Evolutionary conservation across 1,140 invertebrate species (phyloP), one percentile per base, ranked within the genome.

Genomic region (Drosophila pseudoobscura): DNA sequence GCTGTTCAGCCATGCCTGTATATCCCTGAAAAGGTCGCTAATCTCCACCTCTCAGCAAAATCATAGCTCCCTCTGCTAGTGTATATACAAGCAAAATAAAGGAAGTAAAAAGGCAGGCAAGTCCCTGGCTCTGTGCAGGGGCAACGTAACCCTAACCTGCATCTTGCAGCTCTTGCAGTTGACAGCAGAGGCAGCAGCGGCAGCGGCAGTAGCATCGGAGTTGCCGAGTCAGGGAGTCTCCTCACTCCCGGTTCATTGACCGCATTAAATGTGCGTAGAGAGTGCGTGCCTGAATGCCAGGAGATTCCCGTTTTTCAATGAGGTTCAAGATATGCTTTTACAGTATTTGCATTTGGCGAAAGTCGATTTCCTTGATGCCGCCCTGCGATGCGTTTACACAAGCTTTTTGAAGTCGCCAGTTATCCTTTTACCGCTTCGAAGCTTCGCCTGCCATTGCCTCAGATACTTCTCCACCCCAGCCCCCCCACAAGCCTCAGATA

Each of bases 221-320:
- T 50, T 57, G 52, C 60, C 39, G 56, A 69, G 63, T 41, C 43
- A 35, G 44, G 68, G 39, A 43, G 50, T 69, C 43, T 29, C 49
- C 51, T 73, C 55, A 62, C 59, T 71, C 66, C 41, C 80, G 71
- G 80, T 84, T 84, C 80, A 84, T 84, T 84, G 80, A 84, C 80
- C 80, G 80, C 71, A 84, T 84, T 84, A 84, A 80, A 76, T 59
- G 78, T 78, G 69, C 51, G 22, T 71, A 52, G 20, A 66, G 59
- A 60, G 55, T 69, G 57, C 75, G 58, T 77, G 35, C 11, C 11
- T 39, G 35, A 39, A 39, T 39, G 35, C 35, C 35, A 39, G 35
- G 11, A 39, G 35, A 57, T 24, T 24, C 31, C 35, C 15, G 7
- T 31, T 31, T 52, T 56, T 69, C 46, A 60, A 57, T 69, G 51